A percentile compares a stretch with the other conserved stretches of the same genome.
These are phyloP conservation scores for Ceratosolen fusciceps DNA, from an alignment of 1,140 invertebrate genomes.

Conservation along the genomic window DNA sequence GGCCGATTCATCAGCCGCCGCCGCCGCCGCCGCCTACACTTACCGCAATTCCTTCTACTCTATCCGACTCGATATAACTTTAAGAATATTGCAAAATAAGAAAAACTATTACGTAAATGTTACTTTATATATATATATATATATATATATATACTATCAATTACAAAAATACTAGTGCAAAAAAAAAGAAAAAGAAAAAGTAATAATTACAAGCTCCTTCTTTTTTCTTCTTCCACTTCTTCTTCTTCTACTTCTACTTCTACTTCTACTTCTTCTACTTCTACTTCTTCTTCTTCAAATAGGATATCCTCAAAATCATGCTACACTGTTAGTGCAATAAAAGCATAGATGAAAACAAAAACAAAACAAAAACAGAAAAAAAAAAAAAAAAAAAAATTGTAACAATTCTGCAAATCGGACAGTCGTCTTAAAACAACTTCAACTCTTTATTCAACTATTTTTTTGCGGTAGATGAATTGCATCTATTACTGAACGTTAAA, in stretches of 20 bases:
- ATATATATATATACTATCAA: neutral
- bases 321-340: slow-evolving; percentile 44
- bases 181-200: too few species aligned
- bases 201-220: slow-evolving; percentile 13
- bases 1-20: too few species aligned
- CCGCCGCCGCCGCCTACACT: too few species aligned
- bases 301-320: slow-evolving; percentile 26
- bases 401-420: slow-evolving; percentile 8
- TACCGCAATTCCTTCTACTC: too few species aligned
- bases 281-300: slow-evolving; percentile 31
- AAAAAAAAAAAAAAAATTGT: too few species aligned
- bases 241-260: too few species aligned
- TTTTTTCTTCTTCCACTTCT: too few species aligned
- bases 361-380: too few species aligned
- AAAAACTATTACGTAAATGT: slow-evolving; percentile 33
- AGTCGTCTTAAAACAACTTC: slow-evolving; percentile 16
- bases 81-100: slow-evolving; percentile 27
- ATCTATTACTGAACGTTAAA: slow-evolving; percentile 37
- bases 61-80: slow-evolving; percentile 6
- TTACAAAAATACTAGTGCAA: too few species aligned
- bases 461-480: slow-evolving; percentile 17
- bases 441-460: slow-evolving; percentile 39
- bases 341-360: slow-evolving; percentile 39
- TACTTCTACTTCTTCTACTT: too few species aligned
- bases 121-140: slow-evolving; percentile 32